These are phyloP conservation scores for Theristicus caerulescens DNA, from an alignment of 2,113 vertebrate species.

Conservation along the genomic window DNA sequence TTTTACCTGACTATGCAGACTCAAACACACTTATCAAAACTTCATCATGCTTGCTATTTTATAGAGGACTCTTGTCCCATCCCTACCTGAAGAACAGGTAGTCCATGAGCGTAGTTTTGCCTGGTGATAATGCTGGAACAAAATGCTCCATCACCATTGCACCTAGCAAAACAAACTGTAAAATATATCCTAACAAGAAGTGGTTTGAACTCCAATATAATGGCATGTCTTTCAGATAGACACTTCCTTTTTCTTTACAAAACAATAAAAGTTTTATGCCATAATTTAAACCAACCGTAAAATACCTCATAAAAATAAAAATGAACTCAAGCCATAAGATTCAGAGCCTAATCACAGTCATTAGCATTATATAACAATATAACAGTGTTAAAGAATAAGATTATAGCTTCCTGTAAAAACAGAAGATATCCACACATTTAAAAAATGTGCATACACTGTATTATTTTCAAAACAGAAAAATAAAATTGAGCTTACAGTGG, in stretches of 20 bases:
- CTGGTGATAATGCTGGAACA: background rate
- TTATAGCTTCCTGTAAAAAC: background rate
- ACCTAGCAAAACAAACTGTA: background rate
- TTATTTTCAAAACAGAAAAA: background rate
- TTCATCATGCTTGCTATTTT: background rate
- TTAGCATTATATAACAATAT: background rate
- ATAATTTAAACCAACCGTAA: background rate
- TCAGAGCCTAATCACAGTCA: background rate
- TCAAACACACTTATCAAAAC: background rate
- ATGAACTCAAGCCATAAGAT: background rate
- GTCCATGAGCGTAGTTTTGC: background rate
- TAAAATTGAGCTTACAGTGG: background rate
- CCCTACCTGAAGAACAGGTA: background rate
- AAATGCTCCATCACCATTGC: background rate
- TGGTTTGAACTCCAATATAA: background rate
- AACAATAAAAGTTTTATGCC: background rate
- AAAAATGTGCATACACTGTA: background rate
- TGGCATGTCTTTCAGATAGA: background rate
- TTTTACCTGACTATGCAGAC: background rate
- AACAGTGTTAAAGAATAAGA: background rate
- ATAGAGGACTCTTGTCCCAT: background rate
- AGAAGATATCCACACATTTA: background rate
- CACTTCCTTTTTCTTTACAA: background rate
- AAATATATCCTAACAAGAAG: background rate
- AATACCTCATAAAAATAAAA: constrained; percentile 10